These are phyloP conservation scores for Telmatherina bonti DNA, from an alignment of 2,797 vertebrate species.

Conservation along the genomic window DNA sequence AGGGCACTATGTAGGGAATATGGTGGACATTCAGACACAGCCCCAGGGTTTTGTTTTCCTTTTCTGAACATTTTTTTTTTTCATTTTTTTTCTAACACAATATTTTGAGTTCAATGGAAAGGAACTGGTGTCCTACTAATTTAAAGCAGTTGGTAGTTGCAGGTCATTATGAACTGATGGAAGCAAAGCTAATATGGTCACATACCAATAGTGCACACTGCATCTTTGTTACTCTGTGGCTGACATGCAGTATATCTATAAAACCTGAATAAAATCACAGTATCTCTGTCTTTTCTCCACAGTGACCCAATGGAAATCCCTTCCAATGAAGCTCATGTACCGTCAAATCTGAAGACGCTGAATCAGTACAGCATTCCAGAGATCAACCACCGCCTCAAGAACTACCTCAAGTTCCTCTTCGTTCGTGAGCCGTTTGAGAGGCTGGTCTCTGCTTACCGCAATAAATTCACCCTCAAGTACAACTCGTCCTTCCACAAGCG, in stretches of 20 bases:
- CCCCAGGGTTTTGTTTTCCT: too few relatives aligned
- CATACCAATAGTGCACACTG: neutral
- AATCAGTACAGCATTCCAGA: conserved; percentile 98
- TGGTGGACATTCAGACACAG: too few relatives aligned
- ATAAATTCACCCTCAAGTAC: conserved; percentile 99
- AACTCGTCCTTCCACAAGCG: conserved; percentile 98
- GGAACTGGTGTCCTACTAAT: neutral
- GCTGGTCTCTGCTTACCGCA: conserved; percentile 97
- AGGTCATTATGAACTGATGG: too few relatives aligned
- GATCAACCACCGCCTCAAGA: conserved; percentile 98
- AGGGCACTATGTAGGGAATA: too few relatives aligned
- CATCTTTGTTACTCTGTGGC: neutral
- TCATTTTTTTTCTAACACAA: too few relatives aligned
- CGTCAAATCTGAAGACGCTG: conserved; percentile 95
- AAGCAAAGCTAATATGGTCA: neutral
- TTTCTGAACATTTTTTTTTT: too few relatives aligned
- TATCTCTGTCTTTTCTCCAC: conserved; percentile 3
- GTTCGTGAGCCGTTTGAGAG: conserved; percentile 97
- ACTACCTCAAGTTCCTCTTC: conserved; percentile 98
- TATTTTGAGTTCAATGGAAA: neutral
- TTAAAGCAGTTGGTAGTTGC: neutral
- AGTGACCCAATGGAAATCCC: conserved; percentile 96
- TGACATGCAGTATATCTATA: too few relatives aligned
- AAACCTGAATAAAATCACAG: neutral
- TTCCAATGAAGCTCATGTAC: conserved; percentile 93